Conservation (phyloP, 1,140 invertebrate genomes). For the Aricia agestis region DNA sequence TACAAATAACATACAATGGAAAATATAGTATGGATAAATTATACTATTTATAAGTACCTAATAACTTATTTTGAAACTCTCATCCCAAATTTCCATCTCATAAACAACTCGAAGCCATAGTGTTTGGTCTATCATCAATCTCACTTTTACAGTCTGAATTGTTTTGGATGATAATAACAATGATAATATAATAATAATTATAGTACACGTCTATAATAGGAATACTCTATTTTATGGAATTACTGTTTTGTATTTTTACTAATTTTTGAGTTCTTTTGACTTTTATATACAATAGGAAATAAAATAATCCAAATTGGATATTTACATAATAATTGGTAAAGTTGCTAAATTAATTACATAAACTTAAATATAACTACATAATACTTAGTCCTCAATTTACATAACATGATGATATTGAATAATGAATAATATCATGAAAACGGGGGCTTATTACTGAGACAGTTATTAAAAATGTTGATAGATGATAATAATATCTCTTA, state of each 20-base stretch:
- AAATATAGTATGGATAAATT: conserved; percentile 21
- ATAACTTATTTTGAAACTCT: conserved; percentile 15
- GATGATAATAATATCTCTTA: neutral
- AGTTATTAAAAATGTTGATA: neutral
- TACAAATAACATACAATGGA: conserved; percentile 25
- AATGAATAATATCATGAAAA: neutral
- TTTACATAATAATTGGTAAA: too few relatives aligned
- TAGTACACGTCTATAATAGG: neutral
- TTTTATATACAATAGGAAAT: neutral
- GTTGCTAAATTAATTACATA: too few relatives aligned
- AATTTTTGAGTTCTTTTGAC: neutral
- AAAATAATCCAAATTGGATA: neutral
- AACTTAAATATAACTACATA: neutral
- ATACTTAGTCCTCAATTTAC: neutral
- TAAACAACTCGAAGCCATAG: conserved; percentile 13
- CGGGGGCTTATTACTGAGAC: too few relatives aligned
- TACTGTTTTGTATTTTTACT: neutral
- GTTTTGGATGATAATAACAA: neutral
- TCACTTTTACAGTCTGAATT: neutral
- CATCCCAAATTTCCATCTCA: conserved; percentile 18
- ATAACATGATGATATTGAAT: neutral
- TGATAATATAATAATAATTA: too few relatives aligned
- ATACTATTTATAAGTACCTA: conserved; percentile 19
- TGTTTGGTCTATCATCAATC: neutral
- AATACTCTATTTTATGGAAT: conserved; percentile 1